phyloP scores from a whole-genome alignment of 2,113 vertebrate species.

The Hemiscyllium ocellatum region DNA sequence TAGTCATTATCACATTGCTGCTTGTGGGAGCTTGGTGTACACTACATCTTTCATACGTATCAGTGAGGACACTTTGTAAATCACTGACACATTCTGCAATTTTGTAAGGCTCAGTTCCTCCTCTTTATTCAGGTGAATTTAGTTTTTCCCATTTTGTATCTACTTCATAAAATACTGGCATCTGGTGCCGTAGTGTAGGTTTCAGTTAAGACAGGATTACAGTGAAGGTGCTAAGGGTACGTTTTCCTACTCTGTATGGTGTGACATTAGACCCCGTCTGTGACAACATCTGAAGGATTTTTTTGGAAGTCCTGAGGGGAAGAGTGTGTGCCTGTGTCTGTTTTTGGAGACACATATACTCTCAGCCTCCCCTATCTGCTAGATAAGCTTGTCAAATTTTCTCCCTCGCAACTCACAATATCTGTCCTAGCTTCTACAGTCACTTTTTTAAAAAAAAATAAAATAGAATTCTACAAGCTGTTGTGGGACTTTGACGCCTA shows the following conservation, averaged over 20 bases:
- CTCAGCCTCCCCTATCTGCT: neutral
- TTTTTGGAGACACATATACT: neutral
- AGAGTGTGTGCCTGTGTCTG: neutral
- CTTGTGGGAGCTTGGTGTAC: neutral
- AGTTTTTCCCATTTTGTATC: neutral
- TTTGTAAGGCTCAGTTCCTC: too few relatives aligned
- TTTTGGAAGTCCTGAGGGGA: neutral
- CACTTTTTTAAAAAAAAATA: neutral
- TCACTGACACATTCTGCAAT: neutral
- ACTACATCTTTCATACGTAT: neutral
- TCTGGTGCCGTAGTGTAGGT: neutral
- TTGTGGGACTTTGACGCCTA: neutral
- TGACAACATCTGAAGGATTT: neutral
- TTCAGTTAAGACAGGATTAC: neutral
- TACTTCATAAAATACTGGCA: neutral
- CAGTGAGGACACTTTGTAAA: neutral
- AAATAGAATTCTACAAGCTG: neutral
- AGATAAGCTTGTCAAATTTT: neutral
- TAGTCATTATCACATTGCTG: neutral
- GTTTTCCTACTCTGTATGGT: neutral
- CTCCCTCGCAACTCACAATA: neutral
- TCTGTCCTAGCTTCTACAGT: neutral
- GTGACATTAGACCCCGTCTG: neutral
- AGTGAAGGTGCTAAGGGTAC: neutral
- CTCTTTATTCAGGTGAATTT: neutral